Percentiles rank a stretch among this genome's conserved stretches.
Conservation (phyloP, 2,888 invertebrate species). For the Drosophila paranaensis region DNA sequence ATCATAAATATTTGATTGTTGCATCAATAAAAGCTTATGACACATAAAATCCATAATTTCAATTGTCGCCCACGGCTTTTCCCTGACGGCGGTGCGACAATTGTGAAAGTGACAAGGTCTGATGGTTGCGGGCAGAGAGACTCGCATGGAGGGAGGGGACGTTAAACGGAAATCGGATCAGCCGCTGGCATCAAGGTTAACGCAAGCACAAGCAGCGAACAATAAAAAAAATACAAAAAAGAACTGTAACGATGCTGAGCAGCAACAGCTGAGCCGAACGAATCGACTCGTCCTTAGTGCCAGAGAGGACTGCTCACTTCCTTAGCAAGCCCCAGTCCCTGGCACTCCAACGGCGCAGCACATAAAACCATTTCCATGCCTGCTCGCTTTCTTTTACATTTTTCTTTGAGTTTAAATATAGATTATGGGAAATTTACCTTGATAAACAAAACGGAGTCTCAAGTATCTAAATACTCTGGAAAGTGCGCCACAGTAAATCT, state of each 20-base stretch:
- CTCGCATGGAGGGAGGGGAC: neutral
- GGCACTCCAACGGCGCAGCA: neutral
- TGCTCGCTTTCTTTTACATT: neutral
- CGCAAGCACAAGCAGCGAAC: constrained; percentile 19
- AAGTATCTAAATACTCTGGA: neutral
- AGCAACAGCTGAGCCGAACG: constrained; percentile 7
- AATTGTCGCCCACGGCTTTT: constrained; percentile 68
- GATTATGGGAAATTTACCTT: neutral
- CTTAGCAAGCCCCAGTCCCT: neutral
- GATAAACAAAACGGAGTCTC: neutral
- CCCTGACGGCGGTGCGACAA: neutral
- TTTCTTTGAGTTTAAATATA: neutral
- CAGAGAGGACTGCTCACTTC: neutral
- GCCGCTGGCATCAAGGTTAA: constrained; percentile 57
- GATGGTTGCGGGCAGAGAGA: too few species aligned
- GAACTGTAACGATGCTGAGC: constrained; percentile 26
- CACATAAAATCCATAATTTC: constrained; percentile 80
- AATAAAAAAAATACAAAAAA: constrained; percentile 42
- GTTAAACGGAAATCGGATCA: constrained; percentile 50
- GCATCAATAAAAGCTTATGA: constrained; percentile 81
- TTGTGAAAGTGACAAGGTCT: neutral
- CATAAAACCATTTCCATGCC: constrained; percentile 2
- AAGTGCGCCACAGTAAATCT: too few species aligned
- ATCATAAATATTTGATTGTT: constrained; percentile 81
- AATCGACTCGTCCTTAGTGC: neutral